A percentile compares a stretch with the other conserved stretches of the same genome.
Conservation (phyloP, 2,888 invertebrate genomes). For the Metallyticus violacea region DNA sequence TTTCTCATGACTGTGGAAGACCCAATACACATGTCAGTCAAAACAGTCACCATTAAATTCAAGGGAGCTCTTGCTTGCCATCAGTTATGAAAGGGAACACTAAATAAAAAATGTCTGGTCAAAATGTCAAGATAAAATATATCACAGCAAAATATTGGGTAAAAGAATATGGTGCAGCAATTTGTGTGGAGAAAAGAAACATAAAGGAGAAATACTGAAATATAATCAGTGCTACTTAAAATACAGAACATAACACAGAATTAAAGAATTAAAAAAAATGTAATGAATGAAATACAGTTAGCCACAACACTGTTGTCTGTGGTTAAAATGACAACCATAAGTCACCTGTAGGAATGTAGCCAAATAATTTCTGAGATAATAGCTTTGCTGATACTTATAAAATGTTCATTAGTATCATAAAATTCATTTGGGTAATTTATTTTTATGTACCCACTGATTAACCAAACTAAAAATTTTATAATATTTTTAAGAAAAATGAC, state of each 20-base stretch:
- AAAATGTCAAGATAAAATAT: not conserved
- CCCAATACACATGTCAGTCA: not conserved
- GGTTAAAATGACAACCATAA: not conserved
- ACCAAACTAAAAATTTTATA: too few relatives aligned
- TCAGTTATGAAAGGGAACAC: not conserved
- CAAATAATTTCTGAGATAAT: not conserved
- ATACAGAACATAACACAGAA: not conserved
- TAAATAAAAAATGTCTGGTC: not conserved
- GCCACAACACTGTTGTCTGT: not conserved
- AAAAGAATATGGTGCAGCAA: not conserved
- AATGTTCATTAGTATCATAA: too few relatives aligned
- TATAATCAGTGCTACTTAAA: not conserved
- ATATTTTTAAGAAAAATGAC: too few relatives aligned
- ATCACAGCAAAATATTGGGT: not conserved
- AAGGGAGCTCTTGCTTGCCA: not conserved
- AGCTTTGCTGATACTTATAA: not conserved
- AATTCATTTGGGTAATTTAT: too few relatives aligned
- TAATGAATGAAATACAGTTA: not conserved
- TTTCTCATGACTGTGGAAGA: slow-evolving; percentile 18
- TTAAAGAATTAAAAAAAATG: not conserved
- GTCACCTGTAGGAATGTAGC: not conserved
- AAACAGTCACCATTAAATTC: not conserved
- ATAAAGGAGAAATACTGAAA: not conserved
- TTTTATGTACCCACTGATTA: too few relatives aligned
- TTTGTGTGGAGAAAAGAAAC: not conserved